Conservation (phyloP, 2,113 vertebrate genomes). For the Paratilapia polleni region DNA sequence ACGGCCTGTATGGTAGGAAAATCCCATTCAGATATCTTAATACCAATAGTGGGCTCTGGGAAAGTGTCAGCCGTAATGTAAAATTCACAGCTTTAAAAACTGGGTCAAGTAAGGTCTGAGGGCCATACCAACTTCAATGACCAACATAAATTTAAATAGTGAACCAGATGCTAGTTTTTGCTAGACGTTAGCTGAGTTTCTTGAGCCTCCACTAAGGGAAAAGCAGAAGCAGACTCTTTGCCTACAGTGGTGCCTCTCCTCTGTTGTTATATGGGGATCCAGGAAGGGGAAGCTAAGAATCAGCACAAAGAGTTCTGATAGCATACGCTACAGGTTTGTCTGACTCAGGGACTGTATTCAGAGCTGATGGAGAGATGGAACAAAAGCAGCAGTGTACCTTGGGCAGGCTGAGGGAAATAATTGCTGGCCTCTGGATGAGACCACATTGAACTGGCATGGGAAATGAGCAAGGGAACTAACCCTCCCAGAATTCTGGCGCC, state of each 20-base stretch:
- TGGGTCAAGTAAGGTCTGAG: too few relatives aligned
- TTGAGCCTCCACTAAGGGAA: conserved; percentile 9
- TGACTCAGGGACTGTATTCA: conserved; percentile 81
- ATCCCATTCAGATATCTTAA: too few relatives aligned
- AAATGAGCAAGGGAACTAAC: conserved; percentile 81
- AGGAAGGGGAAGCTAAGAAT: conserved; percentile 40
- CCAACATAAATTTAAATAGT: background rate
- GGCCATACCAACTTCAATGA: too few relatives aligned
- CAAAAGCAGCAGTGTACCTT: conserved; percentile 93
- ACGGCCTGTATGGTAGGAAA: too few relatives aligned
- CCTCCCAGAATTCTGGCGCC: conserved; percentile 76
- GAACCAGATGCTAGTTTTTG: background rate
- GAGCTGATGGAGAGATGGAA: conserved; percentile 82
- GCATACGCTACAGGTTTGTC: conserved; percentile 79
- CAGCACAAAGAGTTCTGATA: conserved; percentile 80
- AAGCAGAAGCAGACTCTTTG: conserved; percentile 56
- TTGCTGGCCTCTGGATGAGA: conserved; percentile 86
- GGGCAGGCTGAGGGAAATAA: conserved; percentile 84
- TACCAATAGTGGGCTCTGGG: too few relatives aligned
- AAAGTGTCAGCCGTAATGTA: too few relatives aligned
- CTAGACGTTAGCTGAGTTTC: conserved; percentile 4
- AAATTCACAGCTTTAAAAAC: too few relatives aligned
- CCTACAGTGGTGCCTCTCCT: conserved; percentile 46
- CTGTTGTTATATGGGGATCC: conserved; percentile 60
- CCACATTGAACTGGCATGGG: conserved; percentile 83